Evolutionary conservation across 2,113 vertebrate genomes (phyloP), one percentile per base, ranked within the genome.

Genomic region (Ptilonorhynchus violaceus): DNA sequence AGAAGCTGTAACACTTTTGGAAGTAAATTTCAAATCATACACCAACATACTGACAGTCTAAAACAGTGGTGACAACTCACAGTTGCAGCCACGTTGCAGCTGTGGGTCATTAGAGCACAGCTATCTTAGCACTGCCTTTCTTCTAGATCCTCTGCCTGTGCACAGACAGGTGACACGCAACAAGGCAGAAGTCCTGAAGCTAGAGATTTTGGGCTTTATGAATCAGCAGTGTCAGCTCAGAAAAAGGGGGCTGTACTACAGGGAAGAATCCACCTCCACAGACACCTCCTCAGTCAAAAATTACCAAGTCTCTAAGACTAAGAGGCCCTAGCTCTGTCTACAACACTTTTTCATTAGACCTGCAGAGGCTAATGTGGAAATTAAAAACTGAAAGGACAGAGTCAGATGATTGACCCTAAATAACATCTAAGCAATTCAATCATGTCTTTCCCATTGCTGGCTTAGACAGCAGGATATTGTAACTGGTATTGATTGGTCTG

Each of bases 391-490:
- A 92, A 95, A 85, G 56, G 59, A 68, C 75, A 86, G 75, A 92
- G 79, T 96, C 96, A 96, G 91, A 93, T 94, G 70, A 76, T 64
- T 96, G 93, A 97, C 92, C 96, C 90, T 79, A 96, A 90, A 96
- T 95, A 97, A 93, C 89, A 96, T 91, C 85, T 60, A 76, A 89
- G 89, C 66, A 96, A 95, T 94, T 95, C 73, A 96, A 91, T 85
- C 56, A 33, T 83, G 67, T 94, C 94, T 88, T 92, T 96, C 87
- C 85, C 55, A 76, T 13, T 78, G 94, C 84, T 85, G 93, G 91
- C 91, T 95, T 62, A 95, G 73, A 93, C 50, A 93, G 72, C 89
- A 89, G 53, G 78, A 50, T 96, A 96, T 55, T 13, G 24, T 92
- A 94, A 95, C 84, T 86, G 46, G n/a, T 89, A 95, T 83, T 9